A percentile compares a stretch with the other conserved stretches of the same genome.
These are phyloP conservation scores for Hypocryptadius cinnamomeus DNA, from an alignment of 2,113 vertebrate genomes.

Conservation along the genomic window DNA sequence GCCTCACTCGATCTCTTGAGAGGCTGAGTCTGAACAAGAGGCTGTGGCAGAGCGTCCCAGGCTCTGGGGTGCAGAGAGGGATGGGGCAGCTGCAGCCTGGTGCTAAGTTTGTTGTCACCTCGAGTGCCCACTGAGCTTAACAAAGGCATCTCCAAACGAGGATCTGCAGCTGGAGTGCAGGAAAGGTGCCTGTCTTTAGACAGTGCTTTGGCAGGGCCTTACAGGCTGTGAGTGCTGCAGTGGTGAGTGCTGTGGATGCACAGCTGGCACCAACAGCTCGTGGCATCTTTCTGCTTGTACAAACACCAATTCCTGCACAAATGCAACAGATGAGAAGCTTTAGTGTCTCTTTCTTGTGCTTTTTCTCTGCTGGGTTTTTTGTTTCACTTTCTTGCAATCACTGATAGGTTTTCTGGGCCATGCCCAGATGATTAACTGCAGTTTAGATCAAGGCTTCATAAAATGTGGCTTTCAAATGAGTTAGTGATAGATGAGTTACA, in stretches of 20 bases:
- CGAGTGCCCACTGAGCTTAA: neutral
- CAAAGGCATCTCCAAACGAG: neutral
- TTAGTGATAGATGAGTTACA: neutral
- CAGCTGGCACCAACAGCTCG: accelerated
- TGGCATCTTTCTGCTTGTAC: neutral
- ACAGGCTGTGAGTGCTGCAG: neutral
- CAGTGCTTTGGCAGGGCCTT: neutral
- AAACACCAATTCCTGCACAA: neutral
- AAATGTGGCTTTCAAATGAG: slow-evolving; percentile 1
- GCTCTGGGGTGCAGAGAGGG: neutral
- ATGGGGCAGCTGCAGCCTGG: neutral
- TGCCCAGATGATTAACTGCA: neutral
- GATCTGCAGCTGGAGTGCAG: neutral
- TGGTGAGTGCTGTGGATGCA: neutral
- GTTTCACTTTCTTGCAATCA: neutral
- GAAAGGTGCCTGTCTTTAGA: neutral
- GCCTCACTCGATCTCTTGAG: neutral
- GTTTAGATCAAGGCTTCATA: slow-evolving; percentile 7
- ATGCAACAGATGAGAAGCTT: neutral
- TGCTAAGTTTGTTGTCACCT: neutral
- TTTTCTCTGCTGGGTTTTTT: neutral
- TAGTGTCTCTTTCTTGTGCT: neutral
- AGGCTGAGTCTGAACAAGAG: neutral
- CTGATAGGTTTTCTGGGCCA: neutral
- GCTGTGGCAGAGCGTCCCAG: neutral